A percentile compares a stretch with the other conserved stretches of the same genome.
phyloP scores from a whole-genome alignment of 2,113 vertebrate species.

The Amblyornis subalaris region DNA sequence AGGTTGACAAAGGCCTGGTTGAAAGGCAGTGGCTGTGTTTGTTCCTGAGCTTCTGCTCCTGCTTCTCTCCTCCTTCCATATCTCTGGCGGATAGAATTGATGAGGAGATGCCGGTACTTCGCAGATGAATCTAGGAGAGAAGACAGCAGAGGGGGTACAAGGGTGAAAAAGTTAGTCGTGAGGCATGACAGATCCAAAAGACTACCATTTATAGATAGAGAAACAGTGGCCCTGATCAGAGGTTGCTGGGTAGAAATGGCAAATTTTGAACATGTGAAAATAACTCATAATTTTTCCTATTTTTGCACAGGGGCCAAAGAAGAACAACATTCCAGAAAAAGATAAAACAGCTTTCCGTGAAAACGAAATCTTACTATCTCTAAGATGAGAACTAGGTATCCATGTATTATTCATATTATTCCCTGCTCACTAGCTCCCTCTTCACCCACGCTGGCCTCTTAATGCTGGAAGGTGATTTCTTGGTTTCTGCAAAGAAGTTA shows the following conservation, averaged over 20 bases:
- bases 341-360: background rate
- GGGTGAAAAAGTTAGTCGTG: background rate
- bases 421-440: background rate
- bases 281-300: background rate
- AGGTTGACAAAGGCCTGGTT: conserved; percentile 72
- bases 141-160: background rate
- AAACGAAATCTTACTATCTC: background rate
- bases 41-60: background rate
- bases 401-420: background rate
- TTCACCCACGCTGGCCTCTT: background rate
- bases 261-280: background rate
- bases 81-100: conserved; percentile 31
- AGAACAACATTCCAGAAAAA: background rate
- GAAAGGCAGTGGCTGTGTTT: conserved; percentile 42
- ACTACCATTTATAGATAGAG: background rate
- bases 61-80: conserved; percentile 14
- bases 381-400: background rate
- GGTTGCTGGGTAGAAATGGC: background rate
- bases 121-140: conserved; percentile 69
- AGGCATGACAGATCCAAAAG: background rate
- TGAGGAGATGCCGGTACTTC: conserved; percentile 61
- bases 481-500: background rate
- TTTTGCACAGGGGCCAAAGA: background rate
- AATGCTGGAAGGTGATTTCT: background rate
- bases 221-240: background rate